Evolutionary conservation across 2,888 invertebrate genomes (phyloP).

Genomic region (Calameuta pallipes): DNA sequence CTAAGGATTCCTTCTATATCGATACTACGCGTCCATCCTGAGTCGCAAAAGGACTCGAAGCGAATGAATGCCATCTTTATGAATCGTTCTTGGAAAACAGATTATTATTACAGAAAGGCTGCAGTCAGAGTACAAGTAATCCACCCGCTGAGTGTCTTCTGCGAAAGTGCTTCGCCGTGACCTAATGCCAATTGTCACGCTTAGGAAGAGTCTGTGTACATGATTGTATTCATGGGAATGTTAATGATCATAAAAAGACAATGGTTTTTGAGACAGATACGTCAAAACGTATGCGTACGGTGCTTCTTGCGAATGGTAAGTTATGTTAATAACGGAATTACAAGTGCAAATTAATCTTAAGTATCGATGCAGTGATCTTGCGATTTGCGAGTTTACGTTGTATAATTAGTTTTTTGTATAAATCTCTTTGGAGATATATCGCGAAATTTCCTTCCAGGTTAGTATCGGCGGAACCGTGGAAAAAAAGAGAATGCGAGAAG

Average conservation of each 20-base stretch:
- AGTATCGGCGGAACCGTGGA: conserved; percentile 32
- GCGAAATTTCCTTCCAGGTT: conserved; percentile 46
- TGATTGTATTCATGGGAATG: not conserved
- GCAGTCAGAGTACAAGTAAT: not conserved
- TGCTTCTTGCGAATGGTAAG: not conserved
- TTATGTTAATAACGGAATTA: not conserved
- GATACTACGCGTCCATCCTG: not conserved
- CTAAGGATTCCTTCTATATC: not conserved
- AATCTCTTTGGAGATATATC: conserved; percentile 51
- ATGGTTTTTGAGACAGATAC: not conserved
- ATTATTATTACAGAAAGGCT: not conserved
- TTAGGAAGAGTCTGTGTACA: not conserved
- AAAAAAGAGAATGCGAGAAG: not conserved
- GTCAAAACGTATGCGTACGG: not conserved
- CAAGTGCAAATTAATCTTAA: not conserved
- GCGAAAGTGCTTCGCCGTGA: not conserved
- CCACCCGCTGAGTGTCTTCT: not conserved
- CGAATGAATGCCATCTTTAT: not conserved
- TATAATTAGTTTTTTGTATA: conserved; percentile 32
- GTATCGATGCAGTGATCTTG: not conserved
- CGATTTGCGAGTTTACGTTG: not conserved
- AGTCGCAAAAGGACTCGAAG: not conserved
- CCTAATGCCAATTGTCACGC: not conserved
- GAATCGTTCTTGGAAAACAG: not conserved
- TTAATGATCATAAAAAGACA: not conserved